These are phyloP conservation scores for Neodiprion pinetum DNA, from an alignment of 1,140 invertebrate genomes.

Conservation along the genomic window DNA sequence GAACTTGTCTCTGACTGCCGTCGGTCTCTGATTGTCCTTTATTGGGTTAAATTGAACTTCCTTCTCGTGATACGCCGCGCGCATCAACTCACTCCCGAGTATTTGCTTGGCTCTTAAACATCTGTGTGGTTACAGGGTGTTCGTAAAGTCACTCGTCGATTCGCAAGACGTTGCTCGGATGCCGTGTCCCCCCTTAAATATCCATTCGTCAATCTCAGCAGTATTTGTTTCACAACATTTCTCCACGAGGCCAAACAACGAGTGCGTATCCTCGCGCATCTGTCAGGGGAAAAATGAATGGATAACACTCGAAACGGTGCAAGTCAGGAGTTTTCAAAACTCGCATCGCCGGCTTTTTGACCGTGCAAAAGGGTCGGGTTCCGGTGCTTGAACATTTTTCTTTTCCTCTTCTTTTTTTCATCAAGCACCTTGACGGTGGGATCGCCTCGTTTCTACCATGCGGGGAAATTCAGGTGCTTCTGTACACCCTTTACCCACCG, in stretches of 20 bases:
- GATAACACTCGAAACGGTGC: neutral
- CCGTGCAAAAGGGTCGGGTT: neutral
- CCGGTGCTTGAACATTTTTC: neutral
- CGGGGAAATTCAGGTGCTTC: neutral
- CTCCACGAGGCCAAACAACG: neutral
- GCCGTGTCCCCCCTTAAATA: neutral
- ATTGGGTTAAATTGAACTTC: conserved; percentile 65
- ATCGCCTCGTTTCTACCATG: neutral
- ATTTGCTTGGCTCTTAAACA: conserved; percentile 58
- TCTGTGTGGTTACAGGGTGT: conserved; percentile 57
- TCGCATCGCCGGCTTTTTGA: neutral
- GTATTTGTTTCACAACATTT: neutral
- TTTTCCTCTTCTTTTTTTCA: neutral
- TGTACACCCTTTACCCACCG: neutral
- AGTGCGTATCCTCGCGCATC: neutral
- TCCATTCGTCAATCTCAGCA: neutral
- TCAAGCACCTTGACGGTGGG: neutral
- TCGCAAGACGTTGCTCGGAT: neutral
- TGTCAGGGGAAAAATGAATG: neutral
- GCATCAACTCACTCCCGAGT: conserved; percentile 61
- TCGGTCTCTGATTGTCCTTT: conserved; percentile 64
- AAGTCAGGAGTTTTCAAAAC: neutral
- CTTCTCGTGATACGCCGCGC: conserved; percentile 63
- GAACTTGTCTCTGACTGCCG: conserved; percentile 57
- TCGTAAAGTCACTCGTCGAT: conserved; percentile 43